Evolutionary conservation across 2,113 vertebrate species (phyloP).

Genomic region (Macaca nemestrina): DNA sequence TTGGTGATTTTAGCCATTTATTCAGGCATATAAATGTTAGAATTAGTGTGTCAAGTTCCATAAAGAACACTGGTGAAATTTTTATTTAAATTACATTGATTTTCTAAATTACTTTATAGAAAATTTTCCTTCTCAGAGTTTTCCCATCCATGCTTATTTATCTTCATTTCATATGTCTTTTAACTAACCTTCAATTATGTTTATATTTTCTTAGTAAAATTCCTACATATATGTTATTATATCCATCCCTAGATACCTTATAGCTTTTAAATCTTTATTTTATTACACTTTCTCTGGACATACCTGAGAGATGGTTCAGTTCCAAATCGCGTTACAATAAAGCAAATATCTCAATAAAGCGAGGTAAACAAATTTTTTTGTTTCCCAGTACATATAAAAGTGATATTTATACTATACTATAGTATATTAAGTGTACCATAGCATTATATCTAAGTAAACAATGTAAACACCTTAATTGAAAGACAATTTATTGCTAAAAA

Average conservation of each 20-base stretch:
- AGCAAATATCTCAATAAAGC: too few relatives aligned
- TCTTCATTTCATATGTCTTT: background rate
- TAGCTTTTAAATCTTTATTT: background rate
- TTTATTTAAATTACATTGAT: background rate
- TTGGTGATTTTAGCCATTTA: background rate
- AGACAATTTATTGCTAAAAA: too few relatives aligned
- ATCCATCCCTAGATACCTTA: background rate
- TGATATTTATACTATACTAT: too few relatives aligned
- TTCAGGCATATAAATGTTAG: background rate
- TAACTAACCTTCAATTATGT: background rate
- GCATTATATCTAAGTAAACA: too few relatives aligned
- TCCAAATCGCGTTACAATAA: too few relatives aligned
- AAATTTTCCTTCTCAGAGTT: background rate
- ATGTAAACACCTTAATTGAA: too few relatives aligned
- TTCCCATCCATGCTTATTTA: background rate
- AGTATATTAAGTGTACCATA: too few relatives aligned
- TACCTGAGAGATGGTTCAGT: too few relatives aligned
- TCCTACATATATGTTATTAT: background rate
- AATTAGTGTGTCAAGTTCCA: background rate
- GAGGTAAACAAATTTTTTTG: too few relatives aligned
- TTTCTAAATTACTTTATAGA: background rate
- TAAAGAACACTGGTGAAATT: background rate
- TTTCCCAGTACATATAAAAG: too few relatives aligned
- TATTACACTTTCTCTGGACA: background rate
- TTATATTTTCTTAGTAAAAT: background rate